Evolutionary conservation across 2,113 vertebrate genomes (phyloP), one percentile per base, ranked within the genome.

Genomic region (Chaetura pelagica): DNA sequence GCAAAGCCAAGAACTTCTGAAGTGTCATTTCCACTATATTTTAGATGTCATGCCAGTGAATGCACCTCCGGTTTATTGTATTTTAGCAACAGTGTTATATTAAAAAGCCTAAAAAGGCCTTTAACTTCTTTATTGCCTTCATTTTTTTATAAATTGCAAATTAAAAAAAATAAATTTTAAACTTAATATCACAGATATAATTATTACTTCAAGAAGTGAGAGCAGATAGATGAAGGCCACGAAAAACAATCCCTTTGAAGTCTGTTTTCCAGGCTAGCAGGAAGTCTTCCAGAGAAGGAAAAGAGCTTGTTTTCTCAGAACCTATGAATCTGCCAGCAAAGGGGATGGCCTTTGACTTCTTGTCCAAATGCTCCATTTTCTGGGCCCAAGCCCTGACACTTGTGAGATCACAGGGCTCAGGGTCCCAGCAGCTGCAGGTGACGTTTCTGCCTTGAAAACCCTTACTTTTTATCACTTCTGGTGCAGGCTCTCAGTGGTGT

Each of bases 281-380:
- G 38, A 74, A 67, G 59, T 20, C 46, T 90, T 69, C 29, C 77
- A 89, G 58, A 35, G 52, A 48, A 68, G 64, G 2, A 48, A 34
- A 46, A 68, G 48, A 76, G 30, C 10, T 66, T 27, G 1, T 48
- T 73, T 84, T 27, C 46, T 74, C 52, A 78, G 61, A 96, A 76
- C 35, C 15, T 19, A 4, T 8, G 24, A 68, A 79, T 32, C 13
- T 68, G 62, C 34, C 73, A 71, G 20, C 0, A 0, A 15, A 35
- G 35, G 64, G 44, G 19, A 22, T 30, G 32, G 13, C 8, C 20
- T 87, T 78, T 55, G n/a, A 64, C 72, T 89, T 78, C 48, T 59
- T 48, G 26, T 18, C 34, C 48, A 81, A 46, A 42, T 1, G 1
- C 13, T 84, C 11, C 61, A 32, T 15, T 13, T 78, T 29, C 38